phyloP scores from a whole-genome alignment of 2,888 invertebrate species.

The Cynaeus angustus region DNA sequence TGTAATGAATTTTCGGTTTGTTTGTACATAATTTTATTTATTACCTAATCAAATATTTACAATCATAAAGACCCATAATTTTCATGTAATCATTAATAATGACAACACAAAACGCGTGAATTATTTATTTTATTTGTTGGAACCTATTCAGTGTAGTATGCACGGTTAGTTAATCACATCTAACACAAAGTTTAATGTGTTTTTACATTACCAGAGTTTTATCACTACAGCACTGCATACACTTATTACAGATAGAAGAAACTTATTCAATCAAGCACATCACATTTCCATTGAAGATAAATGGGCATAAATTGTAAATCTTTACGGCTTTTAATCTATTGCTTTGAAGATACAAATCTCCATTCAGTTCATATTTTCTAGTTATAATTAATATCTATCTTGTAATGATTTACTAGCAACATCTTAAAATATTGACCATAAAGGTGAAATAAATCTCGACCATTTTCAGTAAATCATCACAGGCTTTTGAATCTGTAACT shows the following conservation, averaged over 20 bases:
- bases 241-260: background rate
- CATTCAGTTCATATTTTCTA: constrained; percentile 16
- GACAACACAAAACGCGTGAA: background rate
- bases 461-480: constrained; percentile 36
- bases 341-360: constrained; percentile 12
- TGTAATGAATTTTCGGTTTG: too few species aligned
- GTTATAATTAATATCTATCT: constrained; percentile 27
- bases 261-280: background rate
- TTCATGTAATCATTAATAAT: background rate
- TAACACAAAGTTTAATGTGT: background rate
- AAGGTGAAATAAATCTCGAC: constrained; percentile 19
- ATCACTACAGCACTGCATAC: background rate
- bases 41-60: too few species aligned
- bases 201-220: background rate
- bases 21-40: too few species aligned
- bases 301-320: constrained; percentile 25
- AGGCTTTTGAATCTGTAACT: constrained; percentile 18
- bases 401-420: constrained; percentile 20
- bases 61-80: too few species aligned
- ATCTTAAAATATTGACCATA: constrained; percentile 21
- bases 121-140: background rate
- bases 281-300: constrained; percentile 13
- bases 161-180: background rate
- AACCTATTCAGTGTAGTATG: background rate
- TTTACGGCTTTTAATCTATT: constrained; percentile 21